Evolutionary conservation across 2,888 invertebrate genomes (phyloP).

Genomic region (Bombyx huttoni): DNA sequence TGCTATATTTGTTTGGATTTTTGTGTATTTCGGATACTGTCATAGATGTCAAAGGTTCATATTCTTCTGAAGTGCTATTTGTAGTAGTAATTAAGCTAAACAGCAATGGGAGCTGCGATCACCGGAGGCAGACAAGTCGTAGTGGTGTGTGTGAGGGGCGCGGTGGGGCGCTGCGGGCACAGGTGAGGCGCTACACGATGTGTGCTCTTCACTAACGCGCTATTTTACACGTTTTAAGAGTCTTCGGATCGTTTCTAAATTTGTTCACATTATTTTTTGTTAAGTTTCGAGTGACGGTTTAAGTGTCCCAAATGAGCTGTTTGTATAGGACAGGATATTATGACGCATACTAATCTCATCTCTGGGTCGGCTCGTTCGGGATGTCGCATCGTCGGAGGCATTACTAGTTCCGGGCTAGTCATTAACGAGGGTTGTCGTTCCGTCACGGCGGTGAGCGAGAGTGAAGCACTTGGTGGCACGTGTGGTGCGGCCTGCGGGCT

Average conservation of each 20-base stretch:
- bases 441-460: neutral
- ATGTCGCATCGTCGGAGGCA: no score
- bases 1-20: no score
- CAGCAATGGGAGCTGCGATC: no score
- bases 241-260: conserved; percentile 45
- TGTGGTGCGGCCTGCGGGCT: conserved; percentile 5
- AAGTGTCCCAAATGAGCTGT: conserved; percentile 58
- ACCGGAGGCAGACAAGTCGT: neutral
- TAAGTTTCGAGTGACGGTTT: conserved; percentile 41
- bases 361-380: conserved; percentile 13
- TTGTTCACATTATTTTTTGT: conserved; percentile 52
- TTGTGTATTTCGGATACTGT: no score
- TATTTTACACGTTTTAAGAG: conserved; percentile 53
- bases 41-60: no score
- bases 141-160: neutral
- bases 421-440: no score
- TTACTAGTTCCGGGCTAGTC: no score
- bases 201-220: conserved; percentile 32
- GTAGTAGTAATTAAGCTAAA: no score
- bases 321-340: conserved; percentile 39
- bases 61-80: no score
- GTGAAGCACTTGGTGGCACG: neutral
- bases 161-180: conserved; percentile 8
- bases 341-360: no score
- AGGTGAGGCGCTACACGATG: conserved; percentile 10